Evolutionary conservation across 2,797 vertebrate genomes (phyloP), one percentile per base, ranked within the genome.

Genomic region (Tadarida brasiliensis): DNA sequence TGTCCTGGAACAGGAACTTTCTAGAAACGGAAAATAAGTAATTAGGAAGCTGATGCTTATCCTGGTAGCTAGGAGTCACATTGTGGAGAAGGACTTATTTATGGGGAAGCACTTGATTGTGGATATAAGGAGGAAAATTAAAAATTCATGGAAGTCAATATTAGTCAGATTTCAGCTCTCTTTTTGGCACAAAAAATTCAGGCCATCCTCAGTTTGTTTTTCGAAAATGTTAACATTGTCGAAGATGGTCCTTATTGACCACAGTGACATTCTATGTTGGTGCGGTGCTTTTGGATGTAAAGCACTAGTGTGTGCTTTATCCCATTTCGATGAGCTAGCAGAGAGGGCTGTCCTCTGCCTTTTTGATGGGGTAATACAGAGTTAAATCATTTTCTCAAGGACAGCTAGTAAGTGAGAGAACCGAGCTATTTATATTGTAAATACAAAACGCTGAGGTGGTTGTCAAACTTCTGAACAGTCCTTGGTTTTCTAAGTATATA

Each of bases 401-500:
- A 67, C 11, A 70, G 57, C 68, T 86, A 84, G 47, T 33, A 44
- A 85, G 17, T 54, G 67, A 47, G 56, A 74, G 67, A 85, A 33
- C 44, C n/a, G 47, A 57, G 33, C 49, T 82, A 51, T 92, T 88
- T 51, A 1, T 76, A 44, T 56, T 91, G 81, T 84, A 57, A 71
- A 74, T 63, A 35, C 49, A 47, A 92, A 77, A 78, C 44, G 24
- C 57, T 82, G n/a, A 87, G 44, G 83, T 70, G 51, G 26, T 78
- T 28, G 73, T 94, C 89, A 78, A 89, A 73, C 33, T n/a, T 94
- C 33, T 87, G 77, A 92, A 68, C 9, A 73, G 3, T 73, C 73
- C 82, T 90, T 92, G 63, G 57, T 91, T 93, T 92, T 88, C 77
- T 67, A 70, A 49, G 44, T 92, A 28, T 74, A 63, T 84, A 90